A percentile compares a stretch with the other conserved stretches of the same genome.
These are phyloP conservation scores for Ateles fusciceps DNA, from an alignment of 2,797 vertebrate species.

Conservation along the genomic window DNA sequence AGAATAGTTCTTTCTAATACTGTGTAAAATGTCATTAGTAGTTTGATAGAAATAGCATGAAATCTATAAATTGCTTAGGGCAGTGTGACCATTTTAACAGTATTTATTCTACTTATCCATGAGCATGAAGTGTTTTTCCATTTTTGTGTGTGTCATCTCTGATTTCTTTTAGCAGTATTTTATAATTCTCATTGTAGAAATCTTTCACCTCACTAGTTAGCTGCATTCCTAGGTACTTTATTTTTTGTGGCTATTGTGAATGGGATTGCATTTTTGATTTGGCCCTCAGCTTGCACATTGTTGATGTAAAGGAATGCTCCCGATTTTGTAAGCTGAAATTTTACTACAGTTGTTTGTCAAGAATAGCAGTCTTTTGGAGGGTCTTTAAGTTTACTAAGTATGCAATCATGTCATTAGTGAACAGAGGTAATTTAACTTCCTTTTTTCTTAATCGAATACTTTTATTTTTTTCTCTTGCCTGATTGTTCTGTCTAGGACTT, in stretches of 20 bases:
- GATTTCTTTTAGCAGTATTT: not conserved
- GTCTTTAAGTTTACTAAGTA: not conserved
- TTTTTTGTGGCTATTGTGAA: not conserved
- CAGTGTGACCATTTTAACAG: not conserved
- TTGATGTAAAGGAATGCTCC: not conserved
- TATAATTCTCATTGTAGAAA: not conserved
- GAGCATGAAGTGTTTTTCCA: not conserved
- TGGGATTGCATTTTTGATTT: not conserved
- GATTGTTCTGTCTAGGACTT: not conserved
- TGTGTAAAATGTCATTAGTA: not conserved
- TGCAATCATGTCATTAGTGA: not conserved
- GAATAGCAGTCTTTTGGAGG: not conserved
- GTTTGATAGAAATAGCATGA: not conserved
- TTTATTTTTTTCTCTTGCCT: not conserved
- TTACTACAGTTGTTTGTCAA: not conserved
- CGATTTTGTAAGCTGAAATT: not conserved
- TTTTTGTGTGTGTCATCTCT: not conserved
- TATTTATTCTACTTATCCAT: not conserved
- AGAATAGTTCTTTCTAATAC: not conserved
- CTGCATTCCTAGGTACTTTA: not conserved
- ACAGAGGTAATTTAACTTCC: not conserved
- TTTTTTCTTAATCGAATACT: not conserved
- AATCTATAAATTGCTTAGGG: not conserved
- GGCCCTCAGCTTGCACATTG: not conserved
- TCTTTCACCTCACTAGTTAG: not conserved